Base-by-base conservation (phyloP, 1,140 invertebrate genomes). In the Diuraphis noxia region DNA sequence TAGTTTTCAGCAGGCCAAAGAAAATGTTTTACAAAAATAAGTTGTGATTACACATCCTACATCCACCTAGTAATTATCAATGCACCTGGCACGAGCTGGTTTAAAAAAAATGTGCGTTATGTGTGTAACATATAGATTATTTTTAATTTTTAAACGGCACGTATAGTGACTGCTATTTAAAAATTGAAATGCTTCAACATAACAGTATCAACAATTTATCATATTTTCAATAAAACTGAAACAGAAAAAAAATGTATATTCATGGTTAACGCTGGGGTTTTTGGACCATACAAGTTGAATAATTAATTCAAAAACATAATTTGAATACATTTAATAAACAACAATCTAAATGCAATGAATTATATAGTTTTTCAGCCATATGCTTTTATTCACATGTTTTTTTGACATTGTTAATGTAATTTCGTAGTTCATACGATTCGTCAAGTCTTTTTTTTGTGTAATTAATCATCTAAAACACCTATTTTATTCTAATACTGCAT, bases 261-360 rank as follows among this genome's bases (percentile, higher is more conserved):
- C n/a, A 49, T 17, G 43, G n/a, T 49, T 86, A 49, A 86, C 43
- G n/a, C 21, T 52, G 25, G 21, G 34, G 85, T 52, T 46, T n/a
- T 46, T 34, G 85, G 34, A 52, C 43, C 19, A 10, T 36, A 49
- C 36, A 86, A 52, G 46, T 38, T 38, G 85, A 86, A 52, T 38
- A 86, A 86, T 86, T 86, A 86, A 86, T 86, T 86, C 19, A 86
- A 86, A 85, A 49, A 86, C 9, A 86, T 49, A 49, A 86, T 86
- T 38, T 36, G 34, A 52, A 86, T 86, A 86, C 10, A 52, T 36
- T 52, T 25, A 86, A 86, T 36, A 46, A 49, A 86, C 10, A 36
- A 86, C 21, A 52, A 86, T 25, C 34, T 86, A 36, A 86, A 38
- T 19, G 9, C 21, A 86, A 86, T 86, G 36, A 86, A 86, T 86